A percentile compares a stretch with the other conserved stretches of the same genome.
phyloP scores from a whole-genome alignment of 2,888 invertebrate species.

The Eupithecia insigniata region DNA sequence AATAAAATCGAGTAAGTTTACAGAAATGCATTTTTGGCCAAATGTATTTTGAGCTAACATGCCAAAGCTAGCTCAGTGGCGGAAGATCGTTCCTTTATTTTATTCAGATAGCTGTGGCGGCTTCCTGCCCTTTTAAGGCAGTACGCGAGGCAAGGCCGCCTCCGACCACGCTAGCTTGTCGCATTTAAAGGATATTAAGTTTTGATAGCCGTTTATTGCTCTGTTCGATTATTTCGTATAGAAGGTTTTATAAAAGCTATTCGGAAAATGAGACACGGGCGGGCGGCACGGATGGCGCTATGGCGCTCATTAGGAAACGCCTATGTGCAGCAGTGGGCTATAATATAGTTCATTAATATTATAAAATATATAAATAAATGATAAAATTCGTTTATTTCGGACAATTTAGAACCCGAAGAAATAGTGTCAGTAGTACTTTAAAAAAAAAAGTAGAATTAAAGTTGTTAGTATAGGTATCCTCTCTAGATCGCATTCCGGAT shows the following conservation, averaged over 20 bases:
- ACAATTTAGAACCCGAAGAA: too few species aligned
- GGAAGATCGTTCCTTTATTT: slow-evolving; percentile 5
- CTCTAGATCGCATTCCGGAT: too few species aligned
- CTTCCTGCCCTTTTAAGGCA: slow-evolving; percentile 63
- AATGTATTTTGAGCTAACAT: background rate
- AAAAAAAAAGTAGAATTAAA: too few species aligned
- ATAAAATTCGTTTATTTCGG: too few species aligned
- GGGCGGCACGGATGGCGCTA: too few species aligned
- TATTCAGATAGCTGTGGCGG: slow-evolving; percentile 16
- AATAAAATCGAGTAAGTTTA: too few species aligned
- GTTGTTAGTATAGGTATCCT: too few species aligned
- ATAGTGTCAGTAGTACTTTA: too few species aligned
- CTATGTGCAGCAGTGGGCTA: too few species aligned
- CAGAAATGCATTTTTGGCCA: background rate
- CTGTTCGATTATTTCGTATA: background rate
- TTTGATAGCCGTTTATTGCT: background rate
- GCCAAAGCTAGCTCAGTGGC: background rate
- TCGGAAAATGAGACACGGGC: background rate
- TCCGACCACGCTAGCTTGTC: slow-evolving; percentile 44
- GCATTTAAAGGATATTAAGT: slow-evolving; percentile 18
- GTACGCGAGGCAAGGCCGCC: slow-evolving; percentile 62
- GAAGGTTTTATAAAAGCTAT: background rate
- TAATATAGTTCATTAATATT: too few species aligned
- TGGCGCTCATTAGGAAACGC: background rate
- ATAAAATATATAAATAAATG: too few species aligned